Percentiles rank a stretch among this genome's conserved stretches.
These are phyloP conservation scores for Sternotherus odoratus DNA, from an alignment of 2,797 vertebrate species.

Conservation along the genomic window DNA sequence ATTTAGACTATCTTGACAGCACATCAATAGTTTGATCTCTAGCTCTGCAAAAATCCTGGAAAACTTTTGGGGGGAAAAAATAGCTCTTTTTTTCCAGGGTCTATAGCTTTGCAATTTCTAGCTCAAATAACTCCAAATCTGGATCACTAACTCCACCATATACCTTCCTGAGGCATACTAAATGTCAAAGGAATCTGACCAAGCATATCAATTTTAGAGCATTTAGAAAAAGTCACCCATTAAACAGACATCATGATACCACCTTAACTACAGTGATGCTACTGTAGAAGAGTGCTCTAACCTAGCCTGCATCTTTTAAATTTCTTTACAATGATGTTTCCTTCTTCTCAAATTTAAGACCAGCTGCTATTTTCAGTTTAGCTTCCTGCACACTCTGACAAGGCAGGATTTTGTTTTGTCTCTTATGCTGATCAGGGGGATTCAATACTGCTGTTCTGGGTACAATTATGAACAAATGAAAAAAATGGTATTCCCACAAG, in stretches of 20 bases:
- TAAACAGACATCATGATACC: background rate
- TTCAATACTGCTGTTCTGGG: conserved; percentile 56
- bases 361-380: conserved; percentile 53
- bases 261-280: background rate
- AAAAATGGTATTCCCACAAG: background rate
- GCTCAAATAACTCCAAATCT: background rate
- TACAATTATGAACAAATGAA: conserved; percentile 51
- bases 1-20: background rate
- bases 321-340: background rate
- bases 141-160: background rate
- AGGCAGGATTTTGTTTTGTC: conserved; percentile 46
- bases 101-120: background rate
- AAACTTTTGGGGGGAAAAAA: background rate
- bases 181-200: background rate
- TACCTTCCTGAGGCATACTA: background rate
- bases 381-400: conserved; percentile 45
- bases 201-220: background rate
- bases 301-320: background rate
- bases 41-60: background rate
- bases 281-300: background rate
- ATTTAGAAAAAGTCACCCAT: background rate
- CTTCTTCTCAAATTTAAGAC: conserved; percentile 10
- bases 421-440: conserved; percentile 47
- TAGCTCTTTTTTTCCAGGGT: background rate
- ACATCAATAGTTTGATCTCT: background rate